Base-by-base conservation (phyloP, 2,113 vertebrate species). In the Xenopus laevis region DNA sequence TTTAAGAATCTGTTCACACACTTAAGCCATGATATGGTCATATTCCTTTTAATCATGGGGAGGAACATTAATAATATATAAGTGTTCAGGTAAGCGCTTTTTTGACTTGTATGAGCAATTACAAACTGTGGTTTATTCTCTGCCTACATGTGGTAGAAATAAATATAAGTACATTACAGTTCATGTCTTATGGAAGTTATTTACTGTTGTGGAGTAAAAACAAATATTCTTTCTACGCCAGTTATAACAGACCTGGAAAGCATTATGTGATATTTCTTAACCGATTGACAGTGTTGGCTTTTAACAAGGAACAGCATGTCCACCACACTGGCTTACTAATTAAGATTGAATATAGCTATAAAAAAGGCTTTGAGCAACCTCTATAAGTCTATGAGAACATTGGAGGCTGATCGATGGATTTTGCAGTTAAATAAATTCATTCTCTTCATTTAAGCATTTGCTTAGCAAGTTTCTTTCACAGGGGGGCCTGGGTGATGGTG, bases 281-380 rank as follows among this genome's bases (percentile, higher is more conserved):
- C 11, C 40, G 45, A 55, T 47, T 61, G 55, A 27, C 18, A 67
- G 72, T 46, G 16, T 10, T 23, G 33, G 40, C 20, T 64, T 67
- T 74, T 74, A 20, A 67, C 63, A 68, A 60, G 60, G 72, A 74
- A 74, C 72, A 74, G 72, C 60, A 67, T 74, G 64, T 74, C 60
- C 59, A 50, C 27, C 64, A 60, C 72, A 68, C 59, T 74, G 64
- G 55, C 67, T 67, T 55, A 74, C 65, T 74, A 74, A 74, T 74
- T 74, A 67, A 68, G 55, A 68, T 67, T 68, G 50, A 47, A 64
- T 23, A 61, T 45, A 59, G 23, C 23, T 67, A 52, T 74, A 61
- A 21, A 74, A 66, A 53, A 21, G 52, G 46, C 66, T 67, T 64
- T 74, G 52, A 59, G 67, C 67, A 68, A 64, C 65, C 72, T 65